A percentile compares a stretch with the other conserved stretches of the same genome.
phyloP scores from a whole-genome alignment of 92 coral and sea anemone genomes.

The Diadumene lineata region DNA sequence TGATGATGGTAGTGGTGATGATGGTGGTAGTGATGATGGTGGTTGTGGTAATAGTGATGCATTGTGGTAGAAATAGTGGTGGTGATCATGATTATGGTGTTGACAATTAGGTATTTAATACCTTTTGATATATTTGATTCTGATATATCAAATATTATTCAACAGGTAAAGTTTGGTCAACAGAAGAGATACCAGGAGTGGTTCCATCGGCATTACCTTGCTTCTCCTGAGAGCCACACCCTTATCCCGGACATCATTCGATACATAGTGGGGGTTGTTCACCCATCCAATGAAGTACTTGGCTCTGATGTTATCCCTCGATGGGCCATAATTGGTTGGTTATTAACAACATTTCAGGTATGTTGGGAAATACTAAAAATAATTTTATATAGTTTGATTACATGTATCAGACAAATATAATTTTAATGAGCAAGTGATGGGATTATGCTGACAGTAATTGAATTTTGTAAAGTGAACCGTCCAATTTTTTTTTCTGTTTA shows the following conservation, averaged over 20 bases:
- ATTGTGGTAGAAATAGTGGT: background rate
- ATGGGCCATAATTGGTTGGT: constrained; percentile 99
- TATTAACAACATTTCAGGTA: constrained; percentile 85
- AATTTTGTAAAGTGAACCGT: too few relatives aligned
- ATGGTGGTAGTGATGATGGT: background rate
- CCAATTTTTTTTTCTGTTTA: too few relatives aligned
- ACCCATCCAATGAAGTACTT: constrained; percentile 94
- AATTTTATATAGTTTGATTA: too few relatives aligned
- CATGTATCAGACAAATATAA: too few relatives aligned
- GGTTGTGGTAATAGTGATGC: background rate
- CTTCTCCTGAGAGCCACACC: constrained; percentile 92
- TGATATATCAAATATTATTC: background rate
- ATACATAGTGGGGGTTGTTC: constrained; percentile 97
- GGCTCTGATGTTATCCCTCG: constrained; percentile 97
- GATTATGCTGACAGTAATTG: too few relatives aligned
- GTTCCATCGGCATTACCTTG: constrained; percentile 90
- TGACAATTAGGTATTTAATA: background rate
- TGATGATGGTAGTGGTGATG: background rate
- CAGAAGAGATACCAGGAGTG: constrained; percentile 97
- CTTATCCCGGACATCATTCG: constrained; percentile 93
- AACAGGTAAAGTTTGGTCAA: constrained; percentile 91
- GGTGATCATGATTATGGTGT: background rate
- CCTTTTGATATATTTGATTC: background rate
- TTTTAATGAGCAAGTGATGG: too few relatives aligned
- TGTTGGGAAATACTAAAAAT: too few relatives aligned